Base-by-base conservation (phyloP, 1,140 invertebrate genomes). In the Polyergus mexicanus region DNA sequence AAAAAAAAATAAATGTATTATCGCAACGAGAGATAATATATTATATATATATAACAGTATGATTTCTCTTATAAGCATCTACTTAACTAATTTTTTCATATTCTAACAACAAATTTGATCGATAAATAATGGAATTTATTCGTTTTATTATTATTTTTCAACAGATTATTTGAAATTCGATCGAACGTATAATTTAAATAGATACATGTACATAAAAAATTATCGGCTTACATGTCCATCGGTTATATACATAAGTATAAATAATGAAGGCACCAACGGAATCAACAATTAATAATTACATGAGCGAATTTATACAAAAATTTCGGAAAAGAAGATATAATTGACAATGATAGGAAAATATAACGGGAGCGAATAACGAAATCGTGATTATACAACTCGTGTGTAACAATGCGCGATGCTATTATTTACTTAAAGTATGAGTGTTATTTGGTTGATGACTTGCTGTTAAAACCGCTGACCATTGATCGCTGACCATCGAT, bases 181-280 rank as follows among this genome's bases (percentile, higher is more conserved):
- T 87, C 47, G 25, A 85, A 85, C 32, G 38, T 78, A 77, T 65
- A 66, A 85, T 68, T 80, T 76, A 77, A 84, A 77, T 54, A 66
- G 44, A 65, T 77, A 77, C 44, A 84, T 84, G 60, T 76, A 74
- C 56, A 44, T 60, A 51, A 84, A 69, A 58, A 75, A 65, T 71
- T 71, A 74, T 72, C 69, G 69, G 56, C 58, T 51, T 19, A 19
- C 16, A 16, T 38, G 63, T 87, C 85, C 81, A 80, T 87, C 88
- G 77, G 88, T 75, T 87, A 74, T 89, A 87, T 87, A 88, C 72
- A 88, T 80, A 60, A 62, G 74, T 86, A 90, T 88, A 90, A 90
- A 90, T 90, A 90, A 90, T 87, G 81, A 90, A 90, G 89, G 89
- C 89, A 90, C 89, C 86, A 78, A 88, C 84, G 86, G 78, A 88